Evolutionary conservation across 1,140 invertebrate genomes (phyloP).

Genomic region (Dufourea novaeangliae): DNA sequence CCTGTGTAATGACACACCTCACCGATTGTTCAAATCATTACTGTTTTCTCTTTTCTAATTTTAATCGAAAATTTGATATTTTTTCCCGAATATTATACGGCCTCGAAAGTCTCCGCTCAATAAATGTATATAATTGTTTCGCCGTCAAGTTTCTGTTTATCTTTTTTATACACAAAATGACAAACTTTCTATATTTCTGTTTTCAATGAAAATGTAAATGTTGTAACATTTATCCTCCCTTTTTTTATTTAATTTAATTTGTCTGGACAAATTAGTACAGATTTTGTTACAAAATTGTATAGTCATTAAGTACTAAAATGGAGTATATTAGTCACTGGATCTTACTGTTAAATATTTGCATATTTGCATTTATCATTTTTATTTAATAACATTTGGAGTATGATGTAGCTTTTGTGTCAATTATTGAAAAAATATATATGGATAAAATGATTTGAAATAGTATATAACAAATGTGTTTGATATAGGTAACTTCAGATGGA

Average conservation of each 20-base stretch:
- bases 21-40: slow-evolving; percentile 6
- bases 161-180: background rate
- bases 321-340: background rate
- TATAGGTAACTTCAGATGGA: slow-evolving; percentile 92
- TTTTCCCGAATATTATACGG: background rate
- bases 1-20: slow-evolving; percentile 52
- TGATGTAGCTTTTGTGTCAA: background rate
- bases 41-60: background rate
- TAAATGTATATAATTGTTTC: background rate
- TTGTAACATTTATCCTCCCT: background rate
- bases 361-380: slow-evolving; percentile 7
- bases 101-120: background rate
- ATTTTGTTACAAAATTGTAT: background rate
- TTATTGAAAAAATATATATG: background rate
- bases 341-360: background rate
- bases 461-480: slow-evolving; percentile 12
- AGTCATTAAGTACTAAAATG: background rate
- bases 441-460: background rate
- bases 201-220: background rate
- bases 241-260: background rate
- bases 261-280: background rate
- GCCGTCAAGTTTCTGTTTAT: background rate
- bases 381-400: background rate
- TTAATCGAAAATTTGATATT: background rate
- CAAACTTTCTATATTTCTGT: background rate